A percentile compares a stretch with the other conserved stretches of the same genome.
Evolutionary conservation across 2,888 invertebrate species (phyloP).

Genomic region (Ophraella communa): DNA sequence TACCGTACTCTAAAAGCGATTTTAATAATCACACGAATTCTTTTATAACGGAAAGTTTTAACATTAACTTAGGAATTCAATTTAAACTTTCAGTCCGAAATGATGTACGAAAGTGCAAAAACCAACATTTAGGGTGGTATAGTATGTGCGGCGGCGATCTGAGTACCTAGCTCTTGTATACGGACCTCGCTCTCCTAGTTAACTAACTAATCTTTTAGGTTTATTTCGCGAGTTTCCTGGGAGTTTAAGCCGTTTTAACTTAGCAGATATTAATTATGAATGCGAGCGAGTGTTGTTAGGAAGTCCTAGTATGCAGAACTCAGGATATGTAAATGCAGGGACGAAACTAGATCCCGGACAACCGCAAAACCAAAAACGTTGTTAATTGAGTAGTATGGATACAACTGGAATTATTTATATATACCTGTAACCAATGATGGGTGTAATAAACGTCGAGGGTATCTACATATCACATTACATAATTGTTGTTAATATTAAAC

Average conservation of each 20-base stretch:
- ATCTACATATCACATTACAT: too few relatives aligned
- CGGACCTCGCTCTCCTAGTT: slow-evolving; percentile 11
- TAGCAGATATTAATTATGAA: slow-evolving; percentile 19
- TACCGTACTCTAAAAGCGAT: too few relatives aligned
- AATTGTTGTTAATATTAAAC: too few relatives aligned
- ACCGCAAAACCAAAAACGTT: not conserved
- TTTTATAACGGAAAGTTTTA: not conserved
- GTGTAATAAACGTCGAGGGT: not conserved
- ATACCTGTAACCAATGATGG: not conserved
- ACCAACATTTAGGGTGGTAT: not conserved
- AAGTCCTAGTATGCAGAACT: not conserved
- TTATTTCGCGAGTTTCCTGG: slow-evolving; percentile 12
- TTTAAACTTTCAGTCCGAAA: slow-evolving; percentile 7
- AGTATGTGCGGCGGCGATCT: not conserved
- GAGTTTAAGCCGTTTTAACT: slow-evolving; percentile 20
- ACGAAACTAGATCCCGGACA: not conserved
- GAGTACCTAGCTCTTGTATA: slow-evolving; percentile 12
- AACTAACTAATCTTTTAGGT: slow-evolving; percentile 20
- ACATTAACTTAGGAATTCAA: slow-evolving; percentile 7
- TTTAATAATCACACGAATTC: not conserved
- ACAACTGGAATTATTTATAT: not conserved
- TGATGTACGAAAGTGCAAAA: slow-evolving; percentile 13
- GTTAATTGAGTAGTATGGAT: not conserved
- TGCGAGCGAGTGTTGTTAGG: not conserved
- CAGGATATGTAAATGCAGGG: slow-evolving; percentile 7